Evolutionary conservation across 2,888 invertebrate species (phyloP).

Genomic region (Protophormia terraenovae): DNA sequence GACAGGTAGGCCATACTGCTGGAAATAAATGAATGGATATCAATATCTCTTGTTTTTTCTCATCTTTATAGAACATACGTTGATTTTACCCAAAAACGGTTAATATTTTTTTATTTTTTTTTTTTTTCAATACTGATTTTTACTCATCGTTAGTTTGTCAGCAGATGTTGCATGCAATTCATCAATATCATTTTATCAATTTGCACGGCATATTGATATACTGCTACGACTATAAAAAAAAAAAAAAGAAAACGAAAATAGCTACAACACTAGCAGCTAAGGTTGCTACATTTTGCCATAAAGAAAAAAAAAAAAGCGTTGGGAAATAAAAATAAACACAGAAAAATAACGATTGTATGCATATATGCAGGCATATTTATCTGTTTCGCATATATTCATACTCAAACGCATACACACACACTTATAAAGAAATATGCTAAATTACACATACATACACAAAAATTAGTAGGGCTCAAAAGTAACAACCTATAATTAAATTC

Average conservation of each 20-base stretch:
- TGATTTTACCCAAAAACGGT: constrained; percentile 25
- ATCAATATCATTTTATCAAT: constrained; percentile 80
- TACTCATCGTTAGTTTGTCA: constrained; percentile 53
- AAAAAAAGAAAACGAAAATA: neutral
- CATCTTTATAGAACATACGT: neutral
- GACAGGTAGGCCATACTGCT: neutral
- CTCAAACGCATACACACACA: neutral
- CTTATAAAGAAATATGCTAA: neutral
- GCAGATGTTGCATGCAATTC: constrained; percentile 75
- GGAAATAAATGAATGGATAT: constrained; percentile 19
- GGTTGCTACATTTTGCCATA: constrained; percentile 1
- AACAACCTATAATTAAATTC: no score
- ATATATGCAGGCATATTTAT: constrained; percentile 40
- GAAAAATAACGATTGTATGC: constrained; percentile 35
- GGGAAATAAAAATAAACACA: constrained; percentile 21
- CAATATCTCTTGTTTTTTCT: constrained; percentile 8
- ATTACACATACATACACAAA: neutral
- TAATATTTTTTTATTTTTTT: constrained; percentile 51
- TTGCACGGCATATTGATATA: constrained; percentile 75
- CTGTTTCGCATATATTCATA: constrained; percentile 1
- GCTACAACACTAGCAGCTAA: neutral
- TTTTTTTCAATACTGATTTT: constrained; percentile 9
- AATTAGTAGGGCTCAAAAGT: no score
- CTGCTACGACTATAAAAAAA: constrained; percentile 43
- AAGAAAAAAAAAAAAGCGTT: neutral